Conservation (phyloP, 1,140 invertebrate species). For the Pantala flavescens region DNA sequence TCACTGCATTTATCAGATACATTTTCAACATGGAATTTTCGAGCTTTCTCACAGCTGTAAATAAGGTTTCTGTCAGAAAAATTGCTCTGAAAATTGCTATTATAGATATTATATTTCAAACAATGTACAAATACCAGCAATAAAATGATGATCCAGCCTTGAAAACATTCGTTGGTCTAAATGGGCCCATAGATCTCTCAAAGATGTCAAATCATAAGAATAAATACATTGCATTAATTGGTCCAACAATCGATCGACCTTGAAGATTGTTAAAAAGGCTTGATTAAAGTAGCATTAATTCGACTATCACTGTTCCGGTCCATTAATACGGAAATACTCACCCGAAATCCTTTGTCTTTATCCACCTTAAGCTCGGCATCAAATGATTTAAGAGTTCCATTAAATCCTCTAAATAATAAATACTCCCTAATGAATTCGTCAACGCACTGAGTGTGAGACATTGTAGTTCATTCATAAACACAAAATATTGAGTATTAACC, state of each 20-base stretch:
- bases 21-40: slow-evolving; percentile 81
- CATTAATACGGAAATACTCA: slow-evolving; percentile 28
- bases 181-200: slow-evolving; percentile 79
- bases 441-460: slow-evolving; percentile 73
- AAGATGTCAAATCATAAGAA: slow-evolving; percentile 59
- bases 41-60: slow-evolving; percentile 68
- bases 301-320: slow-evolving; percentile 16
- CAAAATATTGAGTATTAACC: no score
- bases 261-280: slow-evolving; percentile 24
- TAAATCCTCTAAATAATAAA: slow-evolving; percentile 83
- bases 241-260: slow-evolving; percentile 83
- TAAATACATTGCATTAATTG: slow-evolving; percentile 70
- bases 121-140: slow-evolving; percentile 41
- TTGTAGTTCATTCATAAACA: slow-evolving; percentile 29
- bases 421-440: slow-evolving; percentile 89
- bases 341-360: slow-evolving; percentile 82
- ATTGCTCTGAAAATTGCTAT: no score
- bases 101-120: background rate
- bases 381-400: slow-evolving; percentile 67
- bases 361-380: slow-evolving; percentile 80
- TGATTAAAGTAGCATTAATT: background rate
- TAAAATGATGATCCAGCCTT: slow-evolving; percentile 73
- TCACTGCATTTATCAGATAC: slow-evolving; percentile 76
- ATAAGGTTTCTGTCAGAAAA: background rate
- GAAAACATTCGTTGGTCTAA: slow-evolving; percentile 76